A percentile compares a stretch with the other conserved stretches of the same genome.
These are phyloP conservation scores for Polypedilum pembai DNA, from an alignment of 1,140 invertebrate species.

Conservation along the genomic window DNA sequence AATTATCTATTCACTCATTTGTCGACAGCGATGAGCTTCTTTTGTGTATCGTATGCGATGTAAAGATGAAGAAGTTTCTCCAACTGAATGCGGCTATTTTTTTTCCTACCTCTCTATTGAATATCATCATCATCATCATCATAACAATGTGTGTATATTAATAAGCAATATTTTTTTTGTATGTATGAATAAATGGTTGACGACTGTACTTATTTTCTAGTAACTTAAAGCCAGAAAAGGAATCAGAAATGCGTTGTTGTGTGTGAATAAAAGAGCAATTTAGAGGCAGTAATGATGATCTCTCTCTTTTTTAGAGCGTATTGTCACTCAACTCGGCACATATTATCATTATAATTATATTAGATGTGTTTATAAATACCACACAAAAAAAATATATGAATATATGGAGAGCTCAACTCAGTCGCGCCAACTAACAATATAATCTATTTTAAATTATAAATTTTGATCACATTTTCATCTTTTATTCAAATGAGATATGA, in stretches of 20 bases:
- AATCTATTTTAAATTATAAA: slow-evolving; percentile 21
- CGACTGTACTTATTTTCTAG: background rate
- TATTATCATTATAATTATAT: slow-evolving; percentile 25
- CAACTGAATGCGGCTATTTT: background rate
- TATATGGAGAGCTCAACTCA: no score
- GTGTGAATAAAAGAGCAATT: slow-evolving; percentile 12
- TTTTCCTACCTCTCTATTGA: background rate
- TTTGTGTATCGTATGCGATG: background rate
- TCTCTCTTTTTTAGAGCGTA: background rate
- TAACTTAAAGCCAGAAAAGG: background rate
- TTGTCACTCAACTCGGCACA: background rate
- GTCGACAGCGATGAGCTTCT: background rate
- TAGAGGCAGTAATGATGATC: slow-evolving; percentile 10
- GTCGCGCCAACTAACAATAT: no score
- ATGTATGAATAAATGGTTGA: slow-evolving; percentile 3
- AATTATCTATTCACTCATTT: slow-evolving; percentile 7
- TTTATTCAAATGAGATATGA: background rate
- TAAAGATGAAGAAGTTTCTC: slow-evolving; percentile 1
- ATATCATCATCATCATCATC: background rate
- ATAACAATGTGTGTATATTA: slow-evolving; percentile 13
- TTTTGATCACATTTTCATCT: slow-evolving; percentile 24
- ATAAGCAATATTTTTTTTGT: background rate
- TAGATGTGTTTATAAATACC: background rate
- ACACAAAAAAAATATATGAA: background rate
- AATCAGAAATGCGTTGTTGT: slow-evolving; percentile 1